Evolutionary conservation across 1,140 invertebrate species (phyloP).

Genomic region (Sipha flava): DNA sequence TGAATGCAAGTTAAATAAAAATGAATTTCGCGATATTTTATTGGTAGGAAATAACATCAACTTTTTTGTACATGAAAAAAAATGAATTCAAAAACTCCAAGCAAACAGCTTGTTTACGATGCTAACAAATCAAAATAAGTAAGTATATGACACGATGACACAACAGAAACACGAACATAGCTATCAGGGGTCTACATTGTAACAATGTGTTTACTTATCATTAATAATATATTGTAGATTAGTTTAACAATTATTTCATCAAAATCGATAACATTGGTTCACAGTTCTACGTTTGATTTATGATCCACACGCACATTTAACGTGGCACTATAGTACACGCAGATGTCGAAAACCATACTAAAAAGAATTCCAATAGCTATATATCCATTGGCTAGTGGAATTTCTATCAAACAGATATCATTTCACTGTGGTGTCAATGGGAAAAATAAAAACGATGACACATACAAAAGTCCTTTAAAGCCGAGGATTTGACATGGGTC

Average conservation of each 20-base stretch:
- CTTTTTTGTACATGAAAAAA: too few species aligned
- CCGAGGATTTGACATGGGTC: neutral
- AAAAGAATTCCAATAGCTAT: neutral
- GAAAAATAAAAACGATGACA: neutral
- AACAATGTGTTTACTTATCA: conserved; percentile 11
- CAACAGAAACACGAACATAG: neutral
- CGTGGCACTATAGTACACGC: neutral
- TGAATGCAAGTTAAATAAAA: neutral
- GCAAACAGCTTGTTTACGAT: too few species aligned
- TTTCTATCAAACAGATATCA: neutral
- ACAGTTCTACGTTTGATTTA: conserved; percentile 18
- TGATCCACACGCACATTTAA: neutral
- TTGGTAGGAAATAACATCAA: too few species aligned
- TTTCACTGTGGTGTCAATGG: too few species aligned
- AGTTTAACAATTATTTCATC: conserved; percentile 20
- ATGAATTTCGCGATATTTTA: neutral
- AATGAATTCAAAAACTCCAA: too few species aligned
- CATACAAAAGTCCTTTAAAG: neutral
- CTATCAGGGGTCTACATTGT: neutral
- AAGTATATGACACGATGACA: neutral
- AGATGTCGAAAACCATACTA: neutral
- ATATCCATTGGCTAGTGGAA: neutral
- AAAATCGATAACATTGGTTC: conserved; percentile 20
- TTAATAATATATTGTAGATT: conserved; percentile 15
- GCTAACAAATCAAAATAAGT: too few species aligned